Evolutionary conservation across 2,797 vertebrate species (phyloP), one percentile per base, ranked within the genome.

Genomic region (Sternarchorhynchus goeldii): DNA sequence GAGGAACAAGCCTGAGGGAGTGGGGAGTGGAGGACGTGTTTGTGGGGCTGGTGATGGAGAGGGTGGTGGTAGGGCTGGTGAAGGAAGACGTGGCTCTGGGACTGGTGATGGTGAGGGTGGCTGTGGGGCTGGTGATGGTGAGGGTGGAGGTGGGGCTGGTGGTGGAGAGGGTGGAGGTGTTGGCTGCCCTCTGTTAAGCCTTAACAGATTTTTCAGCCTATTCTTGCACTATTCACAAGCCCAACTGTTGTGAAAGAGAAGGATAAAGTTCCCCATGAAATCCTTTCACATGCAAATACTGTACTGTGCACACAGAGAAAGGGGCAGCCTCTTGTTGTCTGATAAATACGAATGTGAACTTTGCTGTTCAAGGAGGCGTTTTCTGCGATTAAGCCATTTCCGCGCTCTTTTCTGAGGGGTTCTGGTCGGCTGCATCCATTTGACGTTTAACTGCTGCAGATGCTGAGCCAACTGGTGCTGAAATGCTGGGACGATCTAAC

Each of bases 391-490:
- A 12, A 41, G 59, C 20, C 2, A 57, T 79, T 83, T 87, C 81
- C 75, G 55, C 70, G 81, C 83, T 77, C 77, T 4, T 75, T 70
- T 63, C 39, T 25, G 1, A 66, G 31, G 31, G 25, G 36, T 16
- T 50, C 68, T 70, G 8, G 31, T 5, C 14, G 25, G 45, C 5
- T 2, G 41, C 41, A 36, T 12, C 5, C 67, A 84, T 86, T 86
- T 86, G 85, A 58, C 32, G 56, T 62, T 50, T 77, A 65, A 71
- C 57, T 57, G 31, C 63, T 20, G 56, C 66, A 65, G 74, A 67
- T 65, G 53, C 29, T 57, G 39, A 39, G 60, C 34, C 68, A 25
- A 69, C 59, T 64, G 55, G 32, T 64, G 75, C 32, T 29, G 20
- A 70, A 67, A 69, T 1, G 50, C 62, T 74, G n/a, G 16, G 31